These are phyloP conservation scores for Sabatieria punctata DNA, from an alignment of 2,888 invertebrate genomes.

Conservation along the genomic window DNA sequence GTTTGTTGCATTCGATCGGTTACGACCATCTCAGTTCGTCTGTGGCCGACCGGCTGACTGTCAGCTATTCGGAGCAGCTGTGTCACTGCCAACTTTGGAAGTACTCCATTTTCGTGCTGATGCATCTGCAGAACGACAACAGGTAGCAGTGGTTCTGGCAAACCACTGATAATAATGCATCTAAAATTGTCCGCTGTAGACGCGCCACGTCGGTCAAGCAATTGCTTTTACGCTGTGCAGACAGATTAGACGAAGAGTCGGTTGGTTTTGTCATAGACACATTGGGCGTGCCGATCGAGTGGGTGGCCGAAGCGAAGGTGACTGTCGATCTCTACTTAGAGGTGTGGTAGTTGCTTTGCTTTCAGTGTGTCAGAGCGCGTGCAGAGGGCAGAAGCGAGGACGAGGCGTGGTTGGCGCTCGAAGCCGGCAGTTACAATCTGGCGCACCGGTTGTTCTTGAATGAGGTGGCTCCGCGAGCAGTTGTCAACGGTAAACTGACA, in stretches of 20 bases:
- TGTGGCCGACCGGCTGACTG: slow-evolving; percentile 42
- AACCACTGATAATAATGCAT: too few relatives aligned
- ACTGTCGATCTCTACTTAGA: too few relatives aligned
- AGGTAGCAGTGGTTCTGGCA: too few relatives aligned
- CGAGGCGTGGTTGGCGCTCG: neutral
- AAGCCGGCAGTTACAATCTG: neutral
- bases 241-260: too few relatives aligned
- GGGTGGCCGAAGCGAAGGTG: too few relatives aligned
- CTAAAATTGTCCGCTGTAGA: too few relatives aligned
- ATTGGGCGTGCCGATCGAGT: too few relatives aligned
- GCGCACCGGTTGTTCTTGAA: neutral
- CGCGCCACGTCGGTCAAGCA: too few relatives aligned
- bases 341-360: too few relatives aligned
- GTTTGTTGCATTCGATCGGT: slow-evolving; percentile 27
- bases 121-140: slow-evolving; percentile 33
- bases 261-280: too few relatives aligned
- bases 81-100: slow-evolving; percentile 68
- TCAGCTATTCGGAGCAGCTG: slow-evolving; percentile 60
- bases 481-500: neutral
- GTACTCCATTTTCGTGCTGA: slow-evolving; percentile 61
- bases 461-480: neutral
- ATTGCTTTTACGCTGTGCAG: too few relatives aligned
- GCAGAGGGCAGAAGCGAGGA: neutral
- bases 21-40: slow-evolving; percentile 36
- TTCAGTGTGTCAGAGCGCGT: neutral